Evolutionary conservation across 2,888 invertebrate species (phyloP), one percentile per base, ranked within the genome.

Genomic region (Agrotis ipsilon): DNA sequence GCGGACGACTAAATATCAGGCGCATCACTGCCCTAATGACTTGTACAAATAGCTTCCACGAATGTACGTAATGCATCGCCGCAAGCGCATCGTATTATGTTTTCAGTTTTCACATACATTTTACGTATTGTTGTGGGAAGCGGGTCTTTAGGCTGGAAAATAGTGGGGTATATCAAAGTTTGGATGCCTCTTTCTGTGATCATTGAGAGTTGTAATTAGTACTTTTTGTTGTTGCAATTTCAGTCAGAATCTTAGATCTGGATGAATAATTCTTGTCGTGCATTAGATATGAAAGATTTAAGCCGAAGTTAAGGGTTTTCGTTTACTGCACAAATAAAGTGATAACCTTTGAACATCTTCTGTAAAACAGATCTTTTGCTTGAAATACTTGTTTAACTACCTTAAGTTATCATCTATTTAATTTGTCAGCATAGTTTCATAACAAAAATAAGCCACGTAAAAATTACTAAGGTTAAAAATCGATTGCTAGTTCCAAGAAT

Each of bases 1-100:
- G 79, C 87, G 89, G 90, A 88, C 92, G 89, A 87, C 91, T 91
- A 92, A 93, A 93, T 93, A 93, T 94, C 93, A 94, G 88, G 87
- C 90, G 90, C 94, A 94, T 94, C 94, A 90, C 90, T 90, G 82
- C 87, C 88, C 91, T 92, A 94, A 94, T 93, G 93, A 92, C 89
- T 91, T 80, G 80, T 85, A 91, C 92, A 89, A 92, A 93, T 91
- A 87, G 86, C 85, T 88, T 81, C 76, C 78, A 86, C 81, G 72
- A 85, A 84, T 72, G 45, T 75, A 63, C 64, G 55, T 78, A 73
- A 78, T 74, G 59, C 55, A 72, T 51, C 43, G 68, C 83, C 68
- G 57, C 39, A 0, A 45, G 75, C 67, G n/a, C 32, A 54, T 73
- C 46, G 27, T 78, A 73, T 73, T 82, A 67, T 67, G 69, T 78